Evolutionary conservation across 2,113 vertebrate species (phyloP), one percentile per base, ranked within the genome.

Genomic region (Thinocorus orbignyianus): DNA sequence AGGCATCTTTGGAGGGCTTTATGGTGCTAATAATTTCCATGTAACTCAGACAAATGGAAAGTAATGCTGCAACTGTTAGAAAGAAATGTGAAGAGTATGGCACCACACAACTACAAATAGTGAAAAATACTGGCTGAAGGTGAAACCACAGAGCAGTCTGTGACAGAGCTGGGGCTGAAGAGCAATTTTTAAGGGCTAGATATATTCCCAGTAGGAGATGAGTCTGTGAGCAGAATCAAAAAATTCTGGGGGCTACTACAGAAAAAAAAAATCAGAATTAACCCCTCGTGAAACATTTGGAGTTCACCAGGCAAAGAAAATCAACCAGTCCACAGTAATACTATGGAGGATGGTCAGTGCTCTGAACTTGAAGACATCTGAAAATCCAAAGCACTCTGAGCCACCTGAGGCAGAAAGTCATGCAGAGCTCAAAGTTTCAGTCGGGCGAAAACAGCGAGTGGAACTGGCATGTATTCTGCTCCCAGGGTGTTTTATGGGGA

Each of bases 381-480:
- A 90, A 92, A 96, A 91, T 90, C 69, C 65, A 78, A 95, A 96
- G 62, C 73, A 65, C 84, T 65, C 48, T 54, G 73, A 91, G 66
- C 62, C 66, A 97, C 86, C 81, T 44, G 90, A 95, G 93, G 93
- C 93, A 94, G 87, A 95, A 92, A 94, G 81, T 64, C 92, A 85
- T 65, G 84, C 78, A 94, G 93, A 94, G 78, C 93, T 95, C 93
- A 95, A 92, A 95, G 89, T 91, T 93, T 95, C 83, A 91, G 78
- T 76, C 81, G 0, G 4, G 81, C 61, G 65, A 95, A 96, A 92
- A 37, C 28, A 93, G 61, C 89, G 88, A 95, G 80, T 79, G 87
- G 70, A 95, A 92, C 81, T 91, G 74, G 91, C 74, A 87, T 65
- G 70, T 85, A 55, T 95, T 93, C 48, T 60, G 70, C 80, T 96